phyloP scores from a whole-genome alignment of 2,797 vertebrate species.

The Eremophila alpestris region DNA sequence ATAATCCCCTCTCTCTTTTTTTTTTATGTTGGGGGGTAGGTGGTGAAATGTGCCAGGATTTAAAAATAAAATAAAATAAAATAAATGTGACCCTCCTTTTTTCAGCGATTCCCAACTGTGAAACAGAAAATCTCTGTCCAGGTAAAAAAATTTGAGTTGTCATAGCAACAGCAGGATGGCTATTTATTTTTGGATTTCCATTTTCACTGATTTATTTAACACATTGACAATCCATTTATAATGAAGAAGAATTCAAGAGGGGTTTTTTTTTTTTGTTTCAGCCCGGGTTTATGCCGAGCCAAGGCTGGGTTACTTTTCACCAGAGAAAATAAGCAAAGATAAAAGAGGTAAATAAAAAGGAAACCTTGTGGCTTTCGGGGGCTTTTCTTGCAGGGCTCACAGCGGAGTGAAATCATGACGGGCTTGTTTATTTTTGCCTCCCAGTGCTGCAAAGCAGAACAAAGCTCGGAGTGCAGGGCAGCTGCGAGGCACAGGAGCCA shows the following conservation, averaged over 20 bases:
- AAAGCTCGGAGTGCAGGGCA: not conserved
- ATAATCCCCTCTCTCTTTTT: not conserved
- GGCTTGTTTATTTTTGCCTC: not conserved
- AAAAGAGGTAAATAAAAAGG: slow-evolving; percentile 36
- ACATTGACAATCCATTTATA: slow-evolving; percentile 66
- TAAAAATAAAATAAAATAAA: not conserved
- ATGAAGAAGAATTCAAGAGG: slow-evolving; percentile 58
- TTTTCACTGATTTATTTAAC: slow-evolving; percentile 71
- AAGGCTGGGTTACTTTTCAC: slow-evolving; percentile 39
- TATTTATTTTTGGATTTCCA: slow-evolving; percentile 70
- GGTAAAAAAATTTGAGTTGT: slow-evolving; percentile 70
- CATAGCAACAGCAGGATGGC: slow-evolving; percentile 67
- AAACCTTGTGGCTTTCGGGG: not conserved
- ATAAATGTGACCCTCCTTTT: slow-evolving; percentile 24
- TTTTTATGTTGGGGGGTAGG: not conserved
- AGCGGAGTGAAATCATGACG: not conserved
- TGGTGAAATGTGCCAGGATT: slow-evolving; percentile 11
- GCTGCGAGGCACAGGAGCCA: not conserved
- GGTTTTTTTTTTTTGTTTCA: slow-evolving; percentile 56
- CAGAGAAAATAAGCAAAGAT: slow-evolving; percentile 36
- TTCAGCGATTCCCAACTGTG: not conserved
- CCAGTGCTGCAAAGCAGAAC: not conserved
- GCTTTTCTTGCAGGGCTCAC: not conserved
- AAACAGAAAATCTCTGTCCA: slow-evolving; percentile 74
- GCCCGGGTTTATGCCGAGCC: not conserved